Conservation (phyloP, 30 jellyfish, hydroid and myxozoan species). For the Clytia hemisphaerica region DNA sequence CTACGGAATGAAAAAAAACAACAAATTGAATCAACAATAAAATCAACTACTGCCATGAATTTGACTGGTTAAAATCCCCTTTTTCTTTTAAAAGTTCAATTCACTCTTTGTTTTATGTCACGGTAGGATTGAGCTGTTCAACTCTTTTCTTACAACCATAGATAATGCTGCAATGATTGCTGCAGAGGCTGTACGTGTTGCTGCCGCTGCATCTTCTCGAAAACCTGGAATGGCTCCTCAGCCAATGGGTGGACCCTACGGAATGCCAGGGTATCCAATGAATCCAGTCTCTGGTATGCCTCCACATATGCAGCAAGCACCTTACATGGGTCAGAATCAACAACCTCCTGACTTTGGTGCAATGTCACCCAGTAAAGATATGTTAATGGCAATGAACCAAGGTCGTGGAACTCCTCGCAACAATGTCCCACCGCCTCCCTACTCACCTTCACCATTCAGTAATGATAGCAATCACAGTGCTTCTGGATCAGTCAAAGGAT, state of each 20-base stretch:
- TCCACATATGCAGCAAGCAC: slow-evolving; percentile 51
- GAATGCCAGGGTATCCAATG: slow-evolving; percentile 47
- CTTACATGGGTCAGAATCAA: slow-evolving; percentile 37
- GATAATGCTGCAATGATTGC: slow-evolving; percentile 96
- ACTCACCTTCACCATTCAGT: slow-evolving; percentile 31
- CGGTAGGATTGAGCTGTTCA: too few relatives aligned
- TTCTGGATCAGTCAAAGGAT: slow-evolving; percentile 38
- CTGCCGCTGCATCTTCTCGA: slow-evolving; percentile 85
- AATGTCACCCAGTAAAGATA: slow-evolving; percentile 36
- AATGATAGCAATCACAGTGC: slow-evolving; percentile 40
- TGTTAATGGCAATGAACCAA: slow-evolving; percentile 14
- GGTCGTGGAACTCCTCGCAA: slow-evolving; percentile 55
- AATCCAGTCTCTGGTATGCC: slow-evolving; percentile 57
- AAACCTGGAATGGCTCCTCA: slow-evolving; percentile 60
- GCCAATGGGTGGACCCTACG: slow-evolving; percentile 65
- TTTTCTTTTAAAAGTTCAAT: too few relatives aligned
- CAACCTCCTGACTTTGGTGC: slow-evolving; percentile 38
- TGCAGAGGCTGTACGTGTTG: slow-evolving; percentile 93
- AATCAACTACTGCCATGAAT: too few relatives aligned
- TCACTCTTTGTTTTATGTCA: too few relatives aligned
- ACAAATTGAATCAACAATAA: too few relatives aligned
- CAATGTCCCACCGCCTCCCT: slow-evolving; percentile 66
- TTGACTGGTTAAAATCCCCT: too few relatives aligned
- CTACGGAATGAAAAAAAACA: too few relatives aligned
- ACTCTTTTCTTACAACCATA: neutral